Evolutionary conservation across 2,888 invertebrate genomes (phyloP), one percentile per base, ranked within the genome.

Genomic region (Epinotia bilunana): DNA sequence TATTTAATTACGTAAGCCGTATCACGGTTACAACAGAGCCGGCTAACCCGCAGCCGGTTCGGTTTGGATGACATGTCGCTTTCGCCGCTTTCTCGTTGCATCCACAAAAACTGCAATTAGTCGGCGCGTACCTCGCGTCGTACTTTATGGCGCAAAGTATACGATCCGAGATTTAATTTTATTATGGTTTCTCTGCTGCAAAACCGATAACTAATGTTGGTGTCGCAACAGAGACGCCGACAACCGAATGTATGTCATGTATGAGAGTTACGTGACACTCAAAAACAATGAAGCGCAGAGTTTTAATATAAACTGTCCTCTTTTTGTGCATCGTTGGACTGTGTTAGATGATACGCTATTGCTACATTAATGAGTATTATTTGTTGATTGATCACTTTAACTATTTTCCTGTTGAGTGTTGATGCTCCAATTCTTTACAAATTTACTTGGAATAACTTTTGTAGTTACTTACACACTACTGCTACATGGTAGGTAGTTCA

Each of bases 71-170:
- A 81, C 81, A 83, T 81, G 82, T 81, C 80, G 79, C 92, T 93
- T 92, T 93, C 93, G 85, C 92, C 89, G 84, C 90, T 92, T 90
- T 91, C 92, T 88, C 90, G 87, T 86, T 88, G 85, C 86, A 82
- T 85, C 86, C 84, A 86, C 87, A 82, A 90, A 90, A 90, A 87
- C 82, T 87, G 78, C 83, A 86, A 87, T 88, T 86, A 86, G 79
- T 83, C 20, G 13, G 39, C 68, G 43, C 68, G 43, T 68, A 58
- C 58, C 58, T n/a, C 55, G 12, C 28, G 60, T 49, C 16, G 23
- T 68, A 69, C 58, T 69, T 70, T 58, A 69, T 70, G 69, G 72
- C 46, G 57, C 60, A 46, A 57, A 69, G 12, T 33, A 33, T 33
- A 58, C 58, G 58, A 60, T 67, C 33, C 58, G n/a, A 60, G 58